Conservation (phyloP, 2,113 vertebrate species). For the Herpailurus yagouaroundi region DNA sequence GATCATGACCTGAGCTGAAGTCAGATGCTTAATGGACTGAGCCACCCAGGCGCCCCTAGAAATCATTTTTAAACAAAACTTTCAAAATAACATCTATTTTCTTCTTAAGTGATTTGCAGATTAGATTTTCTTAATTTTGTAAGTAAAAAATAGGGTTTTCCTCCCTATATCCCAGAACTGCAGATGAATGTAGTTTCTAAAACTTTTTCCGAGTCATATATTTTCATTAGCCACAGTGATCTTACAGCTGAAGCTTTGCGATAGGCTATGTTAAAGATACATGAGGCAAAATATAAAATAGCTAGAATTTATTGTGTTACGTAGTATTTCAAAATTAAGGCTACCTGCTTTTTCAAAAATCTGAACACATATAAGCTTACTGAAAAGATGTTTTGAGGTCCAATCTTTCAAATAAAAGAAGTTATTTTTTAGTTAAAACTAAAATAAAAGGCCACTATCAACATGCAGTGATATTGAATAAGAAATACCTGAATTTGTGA, state of each 20-base stretch:
- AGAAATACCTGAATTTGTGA: background rate
- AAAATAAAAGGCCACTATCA: background rate
- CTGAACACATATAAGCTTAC: background rate
- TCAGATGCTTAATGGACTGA: too few relatives aligned
- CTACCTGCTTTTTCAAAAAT: background rate
- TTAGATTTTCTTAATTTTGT: conserved; percentile 48
- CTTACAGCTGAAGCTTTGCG: conserved; percentile 41
- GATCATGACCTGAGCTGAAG: too few relatives aligned
- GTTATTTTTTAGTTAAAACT: conserved; percentile 41
- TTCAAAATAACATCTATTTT: background rate
- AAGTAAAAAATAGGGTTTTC: background rate
- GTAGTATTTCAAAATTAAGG: conserved; percentile 22
- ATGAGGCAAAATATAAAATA: conserved; percentile 67
- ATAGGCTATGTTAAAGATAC: conserved; percentile 64
- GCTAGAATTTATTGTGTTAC: conserved; percentile 49
- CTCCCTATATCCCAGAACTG: background rate
- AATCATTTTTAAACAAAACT: background rate
- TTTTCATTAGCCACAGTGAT: conserved; percentile 43
- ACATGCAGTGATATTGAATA: background rate
- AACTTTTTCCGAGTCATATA: conserved; percentile 21
- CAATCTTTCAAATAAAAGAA: conserved; percentile 34
- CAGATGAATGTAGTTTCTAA: conserved; percentile 18
- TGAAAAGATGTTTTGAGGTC: conserved; percentile 10
- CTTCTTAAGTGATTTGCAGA: background rate
- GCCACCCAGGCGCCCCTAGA: too few relatives aligned